phyloP scores from a whole-genome alignment of 2,113 vertebrate genomes.

The Ochotona curzoniae region DNA sequence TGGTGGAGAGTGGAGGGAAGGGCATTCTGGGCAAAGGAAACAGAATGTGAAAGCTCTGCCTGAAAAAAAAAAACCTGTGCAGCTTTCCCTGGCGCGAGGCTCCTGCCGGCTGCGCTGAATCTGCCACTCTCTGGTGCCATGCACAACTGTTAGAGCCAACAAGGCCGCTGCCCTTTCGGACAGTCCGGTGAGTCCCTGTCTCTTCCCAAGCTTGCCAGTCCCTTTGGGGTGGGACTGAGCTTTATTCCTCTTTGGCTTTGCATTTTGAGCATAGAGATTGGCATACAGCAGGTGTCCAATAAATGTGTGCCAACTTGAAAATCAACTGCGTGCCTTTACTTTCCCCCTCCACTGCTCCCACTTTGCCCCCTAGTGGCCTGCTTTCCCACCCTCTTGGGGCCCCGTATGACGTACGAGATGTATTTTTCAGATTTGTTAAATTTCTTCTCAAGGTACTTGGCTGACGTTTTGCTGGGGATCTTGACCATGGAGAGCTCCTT shows the following conservation, averaged over 20 bases:
- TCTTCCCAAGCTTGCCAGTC: too few species aligned
- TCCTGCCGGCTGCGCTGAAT: not conserved
- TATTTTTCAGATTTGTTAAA: conserved; percentile 99
- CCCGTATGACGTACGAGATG: conserved; percentile 92
- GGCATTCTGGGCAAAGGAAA: not conserved
- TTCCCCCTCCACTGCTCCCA: not conserved
- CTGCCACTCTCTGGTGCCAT: not conserved
- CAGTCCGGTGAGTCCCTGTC: too few species aligned
- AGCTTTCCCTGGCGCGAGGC: not conserved
- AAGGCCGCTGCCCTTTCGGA: too few species aligned
- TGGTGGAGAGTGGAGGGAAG: not conserved
- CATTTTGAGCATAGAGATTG: not conserved
- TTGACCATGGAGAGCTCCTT: conserved; percentile 99
- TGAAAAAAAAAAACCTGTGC: not conserved
- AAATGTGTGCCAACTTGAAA: not conserved
- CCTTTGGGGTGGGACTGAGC: too few species aligned
- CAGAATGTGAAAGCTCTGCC: not conserved
- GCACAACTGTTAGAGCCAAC: not conserved
- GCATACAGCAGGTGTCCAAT: not conserved
- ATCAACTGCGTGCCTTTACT: not conserved
- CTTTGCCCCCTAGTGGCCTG: not conserved
- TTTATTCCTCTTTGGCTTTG: too few species aligned
- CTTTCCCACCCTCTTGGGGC: not conserved
- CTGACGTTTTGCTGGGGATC: conserved; percentile 98
- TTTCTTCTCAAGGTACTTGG: conserved; percentile 99